Evolutionary conservation across 2,888 invertebrate species (phyloP), one percentile per base, ranked within the genome.

Genomic region (Sinodicranocentrus sp.): DNA sequence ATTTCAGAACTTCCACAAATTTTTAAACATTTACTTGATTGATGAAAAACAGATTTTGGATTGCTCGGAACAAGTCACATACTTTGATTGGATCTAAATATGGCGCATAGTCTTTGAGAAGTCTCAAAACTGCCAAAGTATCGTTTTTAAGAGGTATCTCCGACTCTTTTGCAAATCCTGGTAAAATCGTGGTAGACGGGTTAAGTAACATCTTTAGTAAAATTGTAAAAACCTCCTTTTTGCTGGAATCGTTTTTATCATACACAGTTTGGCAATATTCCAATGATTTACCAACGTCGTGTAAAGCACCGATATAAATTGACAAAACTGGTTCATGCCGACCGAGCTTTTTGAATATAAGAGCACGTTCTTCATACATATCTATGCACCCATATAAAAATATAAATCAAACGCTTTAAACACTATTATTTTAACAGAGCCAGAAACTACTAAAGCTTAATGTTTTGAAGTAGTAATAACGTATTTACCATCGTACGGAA

Each of bases 261-360:
- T 94, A 94, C 63, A 95, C 94, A 85, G 93, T 94, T 88, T 94
- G 93, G 90, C 97, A 97, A 91, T 97, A 99, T 78, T 94, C 92
- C 85, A 95, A 94, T 0, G 99, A 99, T 89, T 94, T 94, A 2
- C 94, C 92, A 0, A 95, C 93, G 90, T 99, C 95, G 52, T 96
- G 91, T 80, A 99, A 92, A 39, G 97, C 94, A 89, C 96, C 95
- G 21, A 98, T 94, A 90, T 98, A 98, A 89, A 99, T 96, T 0
- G 95, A 94, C 63, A 99, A 91, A 0, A 97, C 98, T 90, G 98
- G 95, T 89, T 98, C 96, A 90, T 99, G 98, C 85, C 95, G 92
- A 0, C 96, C 97, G 25, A 98, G 92, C 88, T 96, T 94, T 0
- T 98, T 98, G 54, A 98, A 92, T 84, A 99, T 94, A n/a, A 99